phyloP scores from a whole-genome alignment of 2,797 vertebrate species.

The Tapera naevia region DNA sequence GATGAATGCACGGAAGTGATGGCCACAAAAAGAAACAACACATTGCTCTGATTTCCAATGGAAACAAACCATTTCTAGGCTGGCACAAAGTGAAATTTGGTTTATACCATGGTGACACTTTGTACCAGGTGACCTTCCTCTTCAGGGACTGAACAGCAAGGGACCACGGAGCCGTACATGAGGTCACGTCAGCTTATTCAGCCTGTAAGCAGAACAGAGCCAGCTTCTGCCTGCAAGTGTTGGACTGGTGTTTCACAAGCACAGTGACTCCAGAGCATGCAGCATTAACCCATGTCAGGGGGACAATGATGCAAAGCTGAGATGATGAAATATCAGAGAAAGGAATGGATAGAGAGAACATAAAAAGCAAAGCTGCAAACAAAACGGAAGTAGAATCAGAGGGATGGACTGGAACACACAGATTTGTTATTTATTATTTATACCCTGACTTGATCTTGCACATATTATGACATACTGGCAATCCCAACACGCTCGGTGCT shows the following conservation, averaged over 20 bases:
- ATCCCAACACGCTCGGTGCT: background rate
- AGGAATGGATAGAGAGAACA: background rate
- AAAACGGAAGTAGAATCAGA: constrained; percentile 39
- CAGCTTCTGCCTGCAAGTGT: background rate
- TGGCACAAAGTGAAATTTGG: background rate
- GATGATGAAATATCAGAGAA: background rate
- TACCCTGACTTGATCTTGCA: constrained; percentile 39
- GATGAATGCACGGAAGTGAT: background rate
- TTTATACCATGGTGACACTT: background rate
- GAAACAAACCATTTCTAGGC: constrained; percentile 4
- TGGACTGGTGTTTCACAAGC: background rate
- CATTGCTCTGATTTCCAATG: background rate
- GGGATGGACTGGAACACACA: constrained; percentile 35
- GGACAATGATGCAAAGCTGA: background rate
- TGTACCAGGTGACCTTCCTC: background rate
- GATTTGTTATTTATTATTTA: constrained; percentile 64
- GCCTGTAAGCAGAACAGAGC: background rate
- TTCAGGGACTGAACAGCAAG: background rate
- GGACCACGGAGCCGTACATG: background rate
- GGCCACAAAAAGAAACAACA: constrained; percentile 9
- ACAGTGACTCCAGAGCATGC: background rate
- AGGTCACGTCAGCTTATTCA: background rate
- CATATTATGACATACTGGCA: background rate
- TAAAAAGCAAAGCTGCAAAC: constrained; percentile 18
- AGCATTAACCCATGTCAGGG: background rate